These are phyloP conservation scores for Trididemnum clinides DNA, from an alignment of 23 tunicate genomes.

Conservation along the genomic window DNA sequence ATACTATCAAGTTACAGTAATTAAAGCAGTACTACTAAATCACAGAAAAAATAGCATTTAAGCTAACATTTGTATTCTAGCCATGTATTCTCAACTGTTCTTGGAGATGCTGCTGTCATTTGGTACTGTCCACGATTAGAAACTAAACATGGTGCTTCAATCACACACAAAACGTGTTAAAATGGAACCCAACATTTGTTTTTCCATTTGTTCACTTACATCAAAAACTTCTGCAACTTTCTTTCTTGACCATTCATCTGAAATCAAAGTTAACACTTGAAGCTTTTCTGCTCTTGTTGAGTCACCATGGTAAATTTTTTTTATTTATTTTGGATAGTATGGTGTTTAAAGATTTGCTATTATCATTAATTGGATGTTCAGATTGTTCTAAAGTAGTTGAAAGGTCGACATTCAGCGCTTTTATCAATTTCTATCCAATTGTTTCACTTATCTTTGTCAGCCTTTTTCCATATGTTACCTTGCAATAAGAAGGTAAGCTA, in stretches of 20 bases:
- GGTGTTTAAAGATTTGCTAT: not conserved
- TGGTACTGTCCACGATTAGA: not conserved
- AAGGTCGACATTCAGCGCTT: not conserved
- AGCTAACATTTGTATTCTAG: not conserved
- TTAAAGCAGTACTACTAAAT: no score
- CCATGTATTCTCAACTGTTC: not conserved
- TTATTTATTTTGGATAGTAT: not conserved
- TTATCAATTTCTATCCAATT: not conserved
- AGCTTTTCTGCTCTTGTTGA: not conserved
- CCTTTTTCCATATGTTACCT: not conserved
- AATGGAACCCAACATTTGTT: conserved; percentile 16
- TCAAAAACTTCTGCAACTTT: not conserved
- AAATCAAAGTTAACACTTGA: not conserved
- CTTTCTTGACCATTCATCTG: not conserved
- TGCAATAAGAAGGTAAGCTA: not conserved
- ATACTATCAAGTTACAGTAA: no score
- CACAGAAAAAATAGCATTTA: not conserved
- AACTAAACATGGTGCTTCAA: not conserved
- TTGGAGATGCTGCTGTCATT: not conserved
- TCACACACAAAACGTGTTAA: conserved; percentile 2
- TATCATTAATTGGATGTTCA: not conserved
- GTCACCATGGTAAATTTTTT: not conserved
- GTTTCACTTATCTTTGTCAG: not conserved
- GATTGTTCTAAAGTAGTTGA: not conserved
- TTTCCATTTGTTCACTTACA: not conserved